These are phyloP conservation scores for Numida meleagris DNA, from an alignment of 2,113 vertebrate genomes.

Conservation along the genomic window DNA sequence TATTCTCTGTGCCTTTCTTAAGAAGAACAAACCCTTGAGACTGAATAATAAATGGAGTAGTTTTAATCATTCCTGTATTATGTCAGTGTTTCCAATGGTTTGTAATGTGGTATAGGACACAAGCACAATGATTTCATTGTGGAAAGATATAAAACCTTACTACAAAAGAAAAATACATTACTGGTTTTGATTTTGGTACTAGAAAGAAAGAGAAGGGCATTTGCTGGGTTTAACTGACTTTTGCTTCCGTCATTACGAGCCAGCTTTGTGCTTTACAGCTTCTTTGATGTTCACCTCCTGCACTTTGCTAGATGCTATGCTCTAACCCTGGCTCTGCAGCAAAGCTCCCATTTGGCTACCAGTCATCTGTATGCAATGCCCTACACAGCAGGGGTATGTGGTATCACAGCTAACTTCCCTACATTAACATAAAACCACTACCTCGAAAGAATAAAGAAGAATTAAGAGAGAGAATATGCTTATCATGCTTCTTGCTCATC, in stretches of 20 bases:
- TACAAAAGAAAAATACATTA: not conserved
- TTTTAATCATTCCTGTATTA: not conserved
- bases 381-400: not conserved
- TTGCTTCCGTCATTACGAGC: not conserved
- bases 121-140: not conserved
- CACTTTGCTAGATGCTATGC: too few species aligned
- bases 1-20: not conserved
- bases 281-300: not conserved
- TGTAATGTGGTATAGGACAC: not conserved
- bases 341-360: not conserved
- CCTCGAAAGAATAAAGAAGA: not conserved
- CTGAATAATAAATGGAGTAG: not conserved
- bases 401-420: not conserved
- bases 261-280: not conserved
- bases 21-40: not conserved
- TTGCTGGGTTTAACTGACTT: not conserved
- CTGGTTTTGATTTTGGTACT: not conserved
- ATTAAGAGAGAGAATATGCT: not conserved
- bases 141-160: not conserved
- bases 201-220: not conserved
- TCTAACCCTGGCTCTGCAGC: not conserved
- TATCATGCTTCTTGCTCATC: not conserved
- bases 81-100: not conserved
- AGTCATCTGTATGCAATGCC: fast-evolving
- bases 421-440: not conserved